A percentile compares a stretch with the other conserved stretches of the same genome.
phyloP scores from a whole-genome alignment of 2,113 vertebrate species.

The Turnix velox region DNA sequence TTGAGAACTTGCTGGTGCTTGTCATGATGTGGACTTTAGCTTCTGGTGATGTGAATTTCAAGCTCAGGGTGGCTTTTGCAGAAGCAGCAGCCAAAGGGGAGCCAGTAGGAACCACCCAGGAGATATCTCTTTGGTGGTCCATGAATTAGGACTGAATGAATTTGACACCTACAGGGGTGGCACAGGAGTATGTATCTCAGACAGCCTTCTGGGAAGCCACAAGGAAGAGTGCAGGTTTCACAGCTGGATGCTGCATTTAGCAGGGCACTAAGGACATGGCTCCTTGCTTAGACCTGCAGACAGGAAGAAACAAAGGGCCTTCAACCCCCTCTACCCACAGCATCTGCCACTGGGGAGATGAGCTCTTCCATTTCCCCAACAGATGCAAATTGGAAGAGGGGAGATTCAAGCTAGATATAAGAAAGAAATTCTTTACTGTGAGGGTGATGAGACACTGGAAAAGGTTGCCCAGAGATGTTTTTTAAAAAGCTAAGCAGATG shows the following conservation, averaged over 20 bases:
- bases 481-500: neutral
- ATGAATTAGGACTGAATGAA: neutral
- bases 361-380: neutral
- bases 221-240: neutral
- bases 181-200: neutral
- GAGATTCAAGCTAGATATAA: no score
- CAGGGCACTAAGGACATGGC: neutral
- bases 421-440: no score
- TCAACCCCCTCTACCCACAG: neutral
- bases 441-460: no score
- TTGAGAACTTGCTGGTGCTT: fast-evolving
- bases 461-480: no score
- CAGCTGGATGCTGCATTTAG: neutral
- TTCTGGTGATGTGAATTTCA: neutral
- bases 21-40: neutral
- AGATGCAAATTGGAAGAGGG: no score
- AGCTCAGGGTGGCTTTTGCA: neutral
- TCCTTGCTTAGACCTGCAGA: neutral
- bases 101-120: neutral
- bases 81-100: neutral
- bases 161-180: neutral
- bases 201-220: neutral
- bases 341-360: neutral
- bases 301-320: neutral
- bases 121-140: neutral